Evolutionary conservation across 2,797 vertebrate species (phyloP).

Genomic region (Hozukius guyotensis): DNA sequence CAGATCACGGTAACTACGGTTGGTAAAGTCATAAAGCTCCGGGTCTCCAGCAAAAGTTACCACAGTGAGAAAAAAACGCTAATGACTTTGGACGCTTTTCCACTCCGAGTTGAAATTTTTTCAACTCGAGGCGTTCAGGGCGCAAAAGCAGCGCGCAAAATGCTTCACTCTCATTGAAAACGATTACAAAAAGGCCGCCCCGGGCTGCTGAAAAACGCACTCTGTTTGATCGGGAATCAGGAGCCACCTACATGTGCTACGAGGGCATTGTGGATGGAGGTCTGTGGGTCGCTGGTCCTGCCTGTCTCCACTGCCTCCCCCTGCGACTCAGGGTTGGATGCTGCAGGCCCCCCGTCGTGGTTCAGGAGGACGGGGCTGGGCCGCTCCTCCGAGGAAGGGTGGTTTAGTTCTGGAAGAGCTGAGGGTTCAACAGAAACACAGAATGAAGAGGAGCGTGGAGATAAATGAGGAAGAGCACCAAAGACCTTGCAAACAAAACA

Average conservation of each 20-base stretch:
- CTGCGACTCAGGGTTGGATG: conserved; percentile 34
- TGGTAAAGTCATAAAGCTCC: too few species aligned
- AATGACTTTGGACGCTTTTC: too few species aligned
- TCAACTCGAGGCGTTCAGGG: too few species aligned
- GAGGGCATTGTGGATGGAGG: conserved; percentile 81
- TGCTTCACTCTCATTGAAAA: too few species aligned
- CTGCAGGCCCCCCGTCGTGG: conserved; percentile 74
- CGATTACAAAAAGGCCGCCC: too few species aligned
- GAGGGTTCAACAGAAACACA: conserved; percentile 22
- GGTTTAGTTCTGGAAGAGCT: conserved; percentile 97
- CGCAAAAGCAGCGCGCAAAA: too few species aligned
- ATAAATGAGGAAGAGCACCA: background rate
- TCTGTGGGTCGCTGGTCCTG: conserved; percentile 57
- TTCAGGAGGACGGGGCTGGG: conserved; percentile 73
- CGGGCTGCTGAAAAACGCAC: too few species aligned
- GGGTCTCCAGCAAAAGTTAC: too few species aligned
- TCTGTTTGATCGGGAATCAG: too few species aligned
- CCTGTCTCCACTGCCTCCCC: conserved; percentile 64
- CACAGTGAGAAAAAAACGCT: too few species aligned
- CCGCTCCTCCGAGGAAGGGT: conserved; percentile 81
- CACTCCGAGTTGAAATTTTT: too few species aligned
- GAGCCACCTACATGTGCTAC: conserved; percentile 89
- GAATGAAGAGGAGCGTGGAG: background rate
- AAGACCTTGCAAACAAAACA: background rate
- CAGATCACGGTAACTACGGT: too few species aligned